Evolutionary conservation across 1,140 invertebrate genomes (phyloP), one percentile per base, ranked within the genome.

Genomic region (Orchestia grillus): DNA sequence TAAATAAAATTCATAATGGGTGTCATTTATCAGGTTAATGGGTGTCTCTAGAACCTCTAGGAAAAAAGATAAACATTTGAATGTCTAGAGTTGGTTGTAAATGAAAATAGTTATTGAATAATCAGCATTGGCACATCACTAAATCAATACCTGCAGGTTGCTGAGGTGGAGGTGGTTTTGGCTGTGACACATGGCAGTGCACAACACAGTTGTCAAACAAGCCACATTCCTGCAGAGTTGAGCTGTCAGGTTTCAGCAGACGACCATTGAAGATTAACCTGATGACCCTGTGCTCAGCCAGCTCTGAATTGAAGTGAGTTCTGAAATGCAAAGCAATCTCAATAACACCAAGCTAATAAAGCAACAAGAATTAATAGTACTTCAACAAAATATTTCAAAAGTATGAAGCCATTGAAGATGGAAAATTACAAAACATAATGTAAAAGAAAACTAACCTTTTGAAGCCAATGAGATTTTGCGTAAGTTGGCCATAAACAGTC

Each of bases 191-290:
- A 44, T 99, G 98, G 97, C 98, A 99, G 97, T 99, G 99, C 43
- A 99, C 98, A 6, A 99, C 98, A 97, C 98, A 99, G 97, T 99
- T 98, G 97, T 99, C 98, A 97, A 98, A 98, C 62, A 99, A 97
- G 41, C 99, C 98, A 97, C 98, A 98, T 44, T 98, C 98, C 96
- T 98, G 98, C 87, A 99, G 97, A 19, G 98, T 99, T 96, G 98
- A 98, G 95, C 97, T 98, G 96, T 99, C 99, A 96, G 98, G 98
- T 96, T 98, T 98, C 42, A 99, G 97, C 90, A 99, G 98, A 97
- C 98, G 98, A 28, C 99, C 99, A 97, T 99, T 99, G 97, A 99
- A 99, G 95, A 99, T 99, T 92, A 99, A 97, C 42, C 98, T 98
- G 44, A 99, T 98, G 57, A 98, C 97, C 97, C 98, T 98, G 97